phyloP scores from a whole-genome alignment of 2,888 invertebrate species.

The Sepiola atlantica region DNA sequence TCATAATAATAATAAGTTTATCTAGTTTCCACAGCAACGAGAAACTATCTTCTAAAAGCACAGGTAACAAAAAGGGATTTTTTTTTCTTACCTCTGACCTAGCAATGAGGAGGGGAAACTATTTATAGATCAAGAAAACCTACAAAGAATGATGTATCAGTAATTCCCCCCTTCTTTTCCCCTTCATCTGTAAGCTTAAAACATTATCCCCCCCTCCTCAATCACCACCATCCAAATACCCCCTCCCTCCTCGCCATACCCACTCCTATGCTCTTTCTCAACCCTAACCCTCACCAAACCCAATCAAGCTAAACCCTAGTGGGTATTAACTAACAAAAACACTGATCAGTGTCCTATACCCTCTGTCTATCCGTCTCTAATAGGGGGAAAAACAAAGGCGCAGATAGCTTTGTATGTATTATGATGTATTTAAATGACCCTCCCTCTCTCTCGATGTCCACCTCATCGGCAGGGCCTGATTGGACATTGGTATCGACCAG shows the following conservation, averaged over 20 bases:
- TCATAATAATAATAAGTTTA: neutral
- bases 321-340: neutral
- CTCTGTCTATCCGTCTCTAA: neutral
- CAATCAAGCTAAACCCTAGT: neutral
- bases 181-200: neutral
- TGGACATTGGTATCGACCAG: slow-evolving; percentile 32
- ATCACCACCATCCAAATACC: neutral
- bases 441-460: slow-evolving; percentile 32
- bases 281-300: neutral
- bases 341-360: neutral
- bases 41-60: slow-evolving; percentile 18
- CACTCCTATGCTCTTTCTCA: neutral
- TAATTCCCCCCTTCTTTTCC: slow-evolving; percentile 32
- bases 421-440: slow-evolving; percentile 32
- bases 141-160: neutral
- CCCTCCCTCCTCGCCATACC: neutral
- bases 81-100: neutral
- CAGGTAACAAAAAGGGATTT: neutral
- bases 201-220: neutral
- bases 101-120: neutral
- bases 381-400: slow-evolving; percentile 3
- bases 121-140: slow-evolving; percentile 13
- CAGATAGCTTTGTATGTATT: slow-evolving; percentile 10
- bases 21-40: slow-evolving; percentile 12
- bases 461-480: slow-evolving; percentile 5